Percentiles rank a stretch among this genome's conserved stretches.
Evolutionary conservation across 2,888 invertebrate species (phyloP).

Genomic region (Coremacera marginata): DNA sequence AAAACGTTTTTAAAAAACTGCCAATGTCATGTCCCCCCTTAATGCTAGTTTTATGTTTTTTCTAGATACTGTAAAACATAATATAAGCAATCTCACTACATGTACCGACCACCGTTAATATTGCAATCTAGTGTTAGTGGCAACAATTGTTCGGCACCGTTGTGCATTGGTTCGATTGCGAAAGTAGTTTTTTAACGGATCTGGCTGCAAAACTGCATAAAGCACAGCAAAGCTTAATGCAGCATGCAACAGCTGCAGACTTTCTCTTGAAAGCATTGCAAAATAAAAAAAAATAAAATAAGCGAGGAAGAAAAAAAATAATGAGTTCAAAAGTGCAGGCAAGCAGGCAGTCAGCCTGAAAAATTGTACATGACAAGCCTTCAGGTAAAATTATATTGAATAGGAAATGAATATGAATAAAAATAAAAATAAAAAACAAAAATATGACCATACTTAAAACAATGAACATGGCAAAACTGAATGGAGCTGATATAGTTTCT

Average conservation of each 20-base stretch:
- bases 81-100: no score
- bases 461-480: no score
- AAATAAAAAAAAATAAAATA: background rate
- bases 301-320: background rate
- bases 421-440: background rate
- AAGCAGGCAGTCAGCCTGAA: background rate
- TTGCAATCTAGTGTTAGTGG: background rate
- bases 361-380: constrained; percentile 1
- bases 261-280: constrained; percentile 16
- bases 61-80: no score
- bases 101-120: no score
- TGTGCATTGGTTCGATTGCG: background rate
- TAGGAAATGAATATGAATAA: background rate
- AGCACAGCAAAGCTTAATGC: background rate
- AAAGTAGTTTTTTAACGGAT: constrained; percentile 30
- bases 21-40: no score
- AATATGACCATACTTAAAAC: background rate
- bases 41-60: no score
- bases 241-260: constrained; percentile 9
- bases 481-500: no score
- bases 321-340: constrained; percentile 31
- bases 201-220: constrained; percentile 4
- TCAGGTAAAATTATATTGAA: background rate
- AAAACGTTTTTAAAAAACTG: no score
- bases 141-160: background rate